A percentile compares a stretch with the other conserved stretches of the same genome.
phyloP scores from a whole-genome alignment of 2,888 invertebrate species.

The Phalera bucephala region DNA sequence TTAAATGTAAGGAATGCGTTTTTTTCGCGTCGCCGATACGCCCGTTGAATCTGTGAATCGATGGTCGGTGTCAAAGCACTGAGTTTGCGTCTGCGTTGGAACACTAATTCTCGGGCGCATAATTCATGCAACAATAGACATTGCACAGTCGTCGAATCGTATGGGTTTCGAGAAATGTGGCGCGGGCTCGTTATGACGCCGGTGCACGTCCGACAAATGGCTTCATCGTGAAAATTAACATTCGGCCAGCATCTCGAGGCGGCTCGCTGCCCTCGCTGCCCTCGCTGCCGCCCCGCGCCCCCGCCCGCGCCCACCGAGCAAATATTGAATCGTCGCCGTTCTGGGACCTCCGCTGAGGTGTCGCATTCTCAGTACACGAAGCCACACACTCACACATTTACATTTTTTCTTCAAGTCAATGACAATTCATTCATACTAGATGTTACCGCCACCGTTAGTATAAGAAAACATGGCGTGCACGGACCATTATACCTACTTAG shows the following conservation, averaged over 20 bases:
- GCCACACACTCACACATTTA: constrained; percentile 35
- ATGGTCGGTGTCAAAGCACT: constrained; percentile 38
- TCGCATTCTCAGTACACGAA: constrained; percentile 53
- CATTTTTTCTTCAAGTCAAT: constrained; percentile 44
- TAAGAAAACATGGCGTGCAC: constrained; percentile 10
- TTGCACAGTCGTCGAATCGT: constrained; percentile 56
- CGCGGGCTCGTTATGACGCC: constrained; percentile 59
- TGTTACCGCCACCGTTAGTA: constrained; percentile 29
- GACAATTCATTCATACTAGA: constrained; percentile 42
- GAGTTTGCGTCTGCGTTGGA: constrained; percentile 33
- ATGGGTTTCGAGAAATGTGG: constrained; percentile 68
- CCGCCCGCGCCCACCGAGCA: constrained; percentile 46
- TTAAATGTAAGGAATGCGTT: constrained; percentile 42
- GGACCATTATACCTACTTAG: too few species aligned
- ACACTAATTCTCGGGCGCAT: constrained; percentile 51
- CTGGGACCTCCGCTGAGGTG: constrained; percentile 67
- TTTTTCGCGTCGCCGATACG: constrained; percentile 33
- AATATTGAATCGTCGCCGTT: constrained; percentile 67
- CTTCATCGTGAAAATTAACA: constrained; percentile 79
- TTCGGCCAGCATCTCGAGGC: constrained; percentile 63
- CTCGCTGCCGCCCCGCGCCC: constrained; percentile 26
- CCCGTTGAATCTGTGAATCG: constrained; percentile 40
- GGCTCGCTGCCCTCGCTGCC: constrained; percentile 27
- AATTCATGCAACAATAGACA: constrained; percentile 66
- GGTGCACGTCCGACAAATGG: constrained; percentile 70